A percentile compares a stretch with the other conserved stretches of the same genome.
These are phyloP conservation scores for Aphodius granarius DNA, from an alignment of 2,888 invertebrate species.

Conservation along the genomic window DNA sequence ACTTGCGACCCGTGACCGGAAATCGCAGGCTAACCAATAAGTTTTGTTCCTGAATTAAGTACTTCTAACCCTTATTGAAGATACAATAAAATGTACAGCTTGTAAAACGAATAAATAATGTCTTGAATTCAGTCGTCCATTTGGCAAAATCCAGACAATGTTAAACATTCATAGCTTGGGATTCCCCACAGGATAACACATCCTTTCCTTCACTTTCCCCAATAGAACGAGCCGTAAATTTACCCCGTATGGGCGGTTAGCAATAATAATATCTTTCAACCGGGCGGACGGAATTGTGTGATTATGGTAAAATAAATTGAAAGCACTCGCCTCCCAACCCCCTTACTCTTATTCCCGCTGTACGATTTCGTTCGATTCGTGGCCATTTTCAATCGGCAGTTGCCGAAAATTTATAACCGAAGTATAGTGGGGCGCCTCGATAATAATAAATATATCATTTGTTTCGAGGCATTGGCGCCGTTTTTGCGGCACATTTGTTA, in stretches of 20 bases:
- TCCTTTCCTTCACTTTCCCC: neutral
- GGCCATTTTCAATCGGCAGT: constrained; percentile 34
- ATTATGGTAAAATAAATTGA: constrained; percentile 24
- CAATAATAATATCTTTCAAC: constrained; percentile 4
- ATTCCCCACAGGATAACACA: neutral
- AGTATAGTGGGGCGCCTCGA: constrained; percentile 33
- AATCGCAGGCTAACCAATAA: neutral
- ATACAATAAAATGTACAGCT: too few relatives aligned
- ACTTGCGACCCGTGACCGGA: neutral
- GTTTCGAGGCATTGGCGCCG: constrained; percentile 48
- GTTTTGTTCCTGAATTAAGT: neutral
- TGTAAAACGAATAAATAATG: neutral
- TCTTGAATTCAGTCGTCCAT: too few relatives aligned
- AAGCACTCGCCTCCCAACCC: too few relatives aligned
- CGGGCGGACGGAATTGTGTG: neutral
- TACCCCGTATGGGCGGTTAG: neutral
- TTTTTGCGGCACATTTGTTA: constrained; percentile 51
- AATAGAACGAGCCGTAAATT: neutral
- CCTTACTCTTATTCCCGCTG: neutral
- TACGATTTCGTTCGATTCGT: neutral
- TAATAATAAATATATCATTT: constrained; percentile 52
- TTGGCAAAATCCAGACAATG: neutral
- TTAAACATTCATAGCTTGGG: neutral
- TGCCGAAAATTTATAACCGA: constrained; percentile 45
- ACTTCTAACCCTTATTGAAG: too few relatives aligned